These are phyloP conservation scores for Buphagus erythrorhynchus DNA, from an alignment of 2,797 vertebrate genomes.

Conservation along the genomic window DNA sequence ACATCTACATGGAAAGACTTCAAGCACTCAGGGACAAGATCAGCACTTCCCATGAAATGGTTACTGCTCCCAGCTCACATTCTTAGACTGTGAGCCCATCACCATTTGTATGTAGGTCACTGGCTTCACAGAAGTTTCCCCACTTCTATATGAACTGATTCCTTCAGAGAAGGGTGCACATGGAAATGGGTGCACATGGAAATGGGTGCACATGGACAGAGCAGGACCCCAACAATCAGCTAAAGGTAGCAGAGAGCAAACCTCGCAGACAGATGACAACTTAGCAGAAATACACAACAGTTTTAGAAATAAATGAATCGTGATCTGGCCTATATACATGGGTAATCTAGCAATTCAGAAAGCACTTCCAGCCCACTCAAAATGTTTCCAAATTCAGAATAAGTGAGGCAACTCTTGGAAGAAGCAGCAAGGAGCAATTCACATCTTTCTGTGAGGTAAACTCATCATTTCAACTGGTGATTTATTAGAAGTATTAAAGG, in stretches of 20 bases:
- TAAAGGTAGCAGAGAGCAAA: background rate
- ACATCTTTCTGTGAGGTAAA: slow-evolving; percentile 55
- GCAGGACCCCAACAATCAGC: background rate
- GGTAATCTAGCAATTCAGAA: slow-evolving; percentile 44
- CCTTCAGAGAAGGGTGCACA: background rate
- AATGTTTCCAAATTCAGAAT: slow-evolving; percentile 51
- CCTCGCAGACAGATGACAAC: background rate
- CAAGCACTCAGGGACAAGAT: background rate
- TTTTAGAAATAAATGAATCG: background rate
- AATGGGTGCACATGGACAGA: background rate
- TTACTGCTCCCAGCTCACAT: background rate
- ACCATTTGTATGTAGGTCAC: background rate
- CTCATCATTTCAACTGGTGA: slow-evolving; percentile 9
- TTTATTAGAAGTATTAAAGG: slow-evolving; percentile 36
- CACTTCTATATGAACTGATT: background rate
- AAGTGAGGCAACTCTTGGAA: slow-evolving; percentile 65
- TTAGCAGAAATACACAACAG: background rate
- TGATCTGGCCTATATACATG: background rate
- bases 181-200: background rate
- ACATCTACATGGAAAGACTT: background rate
- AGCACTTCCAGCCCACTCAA: slow-evolving; percentile 30
- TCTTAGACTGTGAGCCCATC: background rate
- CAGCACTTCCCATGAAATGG: background rate
- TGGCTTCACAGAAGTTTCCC: background rate
- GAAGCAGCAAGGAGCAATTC: slow-evolving; percentile 8